These are phyloP conservation scores for Falco concolor DNA, from an alignment of 2,797 vertebrate species.

Conservation along the genomic window DNA sequence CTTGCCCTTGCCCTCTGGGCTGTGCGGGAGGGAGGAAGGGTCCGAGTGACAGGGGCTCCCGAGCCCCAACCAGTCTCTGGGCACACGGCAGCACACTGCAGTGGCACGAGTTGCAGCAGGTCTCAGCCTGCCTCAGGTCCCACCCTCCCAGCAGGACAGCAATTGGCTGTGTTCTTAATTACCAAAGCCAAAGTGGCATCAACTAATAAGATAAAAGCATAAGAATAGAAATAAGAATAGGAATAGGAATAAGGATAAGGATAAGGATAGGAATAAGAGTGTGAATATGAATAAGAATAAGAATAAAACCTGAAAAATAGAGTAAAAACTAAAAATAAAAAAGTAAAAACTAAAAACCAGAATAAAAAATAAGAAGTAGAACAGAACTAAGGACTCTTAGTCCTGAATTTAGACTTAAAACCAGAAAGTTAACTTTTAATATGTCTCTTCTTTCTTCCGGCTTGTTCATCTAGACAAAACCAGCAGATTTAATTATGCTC, in stretches of 20 bases:
- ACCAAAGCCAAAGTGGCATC: neutral
- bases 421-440: neutral
- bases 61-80: fast-evolving
- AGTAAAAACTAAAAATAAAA: too few relatives aligned
- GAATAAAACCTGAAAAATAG: neutral
- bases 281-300: neutral
- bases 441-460: neutral
- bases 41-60: neutral
- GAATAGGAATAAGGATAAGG: neutral
- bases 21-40: neutral
- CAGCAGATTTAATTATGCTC: neutral
- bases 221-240: neutral
- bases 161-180: neutral
- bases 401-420: neutral
- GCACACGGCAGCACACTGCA: fast-evolving
- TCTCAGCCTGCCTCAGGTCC: neutral
- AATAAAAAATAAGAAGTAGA: neutral
- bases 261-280: neutral
- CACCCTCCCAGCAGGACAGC: neutral
- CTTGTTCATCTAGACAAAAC: neutral
- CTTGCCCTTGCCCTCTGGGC: neutral
- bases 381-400: neutral
- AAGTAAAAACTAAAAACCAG: neutral
- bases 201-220: too few relatives aligned
- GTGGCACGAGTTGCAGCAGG: neutral